Evolutionary conservation across 1,140 invertebrate species (phyloP), one percentile per base, ranked within the genome.

Genomic region (Brachionus plicatilis): DNA sequence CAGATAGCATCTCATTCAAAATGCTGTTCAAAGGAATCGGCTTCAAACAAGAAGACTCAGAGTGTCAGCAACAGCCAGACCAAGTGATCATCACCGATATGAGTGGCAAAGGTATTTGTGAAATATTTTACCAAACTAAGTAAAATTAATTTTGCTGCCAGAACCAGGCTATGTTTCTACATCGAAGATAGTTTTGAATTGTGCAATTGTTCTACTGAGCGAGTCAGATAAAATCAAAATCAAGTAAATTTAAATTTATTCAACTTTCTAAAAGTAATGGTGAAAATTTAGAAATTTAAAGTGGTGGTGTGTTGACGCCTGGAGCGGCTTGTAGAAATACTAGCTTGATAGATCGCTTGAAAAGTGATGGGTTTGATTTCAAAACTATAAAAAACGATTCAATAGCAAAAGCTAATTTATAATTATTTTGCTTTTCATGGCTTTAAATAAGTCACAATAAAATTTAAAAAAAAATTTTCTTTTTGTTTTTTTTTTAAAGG

Each of bases 101-200:
- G 11, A 43, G 79, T 24, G 79, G 79, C n/a, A 6, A 27, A 65
- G 79, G 79, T 82, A 53, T 24, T 12, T 50, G 8, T 3, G 7
- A 14, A 9, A 24, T 47, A 33, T 45, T 47, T 43, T 45, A n/a
- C 14, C 24, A 0, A 66, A 33, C 7, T 37, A 37, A 37, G 6
- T 1, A 37, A 37, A 37, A 37, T 37, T 37, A 37, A 37, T 37
- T 37, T 37, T 37, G 33, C 33, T 37, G 6, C 33, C 33, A 82
- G 94, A 95, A 90, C 93, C 94, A 20, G 95, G 93, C 60, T 98
- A 97, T 90, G 93, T 94, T 6, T 92, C 93, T 1, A 96, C 95
- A 2, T 93, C 93, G 45, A 92, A 92, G n/a, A 91, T 91, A 70
- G 87, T 95, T 84, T 87, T 96, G 2, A 91, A 93, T 80, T 91